A percentile compares a stretch with the other conserved stretches of the same genome.
Evolutionary conservation across 1,140 invertebrate species (phyloP).

Genomic region (Hyles vespertilio): DNA sequence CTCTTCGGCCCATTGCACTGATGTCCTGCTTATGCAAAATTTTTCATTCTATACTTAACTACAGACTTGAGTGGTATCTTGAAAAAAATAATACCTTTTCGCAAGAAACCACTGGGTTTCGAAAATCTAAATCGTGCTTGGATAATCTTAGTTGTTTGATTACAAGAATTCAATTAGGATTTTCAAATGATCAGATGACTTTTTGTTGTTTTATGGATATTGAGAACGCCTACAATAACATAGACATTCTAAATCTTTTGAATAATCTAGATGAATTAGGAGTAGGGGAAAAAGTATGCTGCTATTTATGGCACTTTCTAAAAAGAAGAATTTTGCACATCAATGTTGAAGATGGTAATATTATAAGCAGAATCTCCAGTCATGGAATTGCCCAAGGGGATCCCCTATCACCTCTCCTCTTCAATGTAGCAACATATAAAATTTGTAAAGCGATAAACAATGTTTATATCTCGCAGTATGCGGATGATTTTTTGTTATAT

Average conservation of each 20-base stretch:
- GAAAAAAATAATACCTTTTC: conserved; percentile 12
- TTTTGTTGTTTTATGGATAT: conserved; percentile 16
- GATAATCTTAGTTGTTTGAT: conserved; percentile 9
- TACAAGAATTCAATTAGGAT: conserved; percentile 7
- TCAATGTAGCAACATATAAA: conserved; percentile 1
- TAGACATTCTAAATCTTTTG: conserved; percentile 3
- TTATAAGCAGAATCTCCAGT: neutral
- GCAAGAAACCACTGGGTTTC: conserved; percentile 9
- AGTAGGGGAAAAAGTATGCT: conserved; percentile 5
- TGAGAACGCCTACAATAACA: conserved; percentile 15
- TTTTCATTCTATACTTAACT: neutral
- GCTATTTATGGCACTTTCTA: conserved; percentile 11
- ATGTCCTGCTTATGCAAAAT: neutral
- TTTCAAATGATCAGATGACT: conserved; percentile 6
- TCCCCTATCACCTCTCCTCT: neutral
- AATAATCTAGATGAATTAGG: conserved; percentile 6
- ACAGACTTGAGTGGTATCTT: conserved; percentile 11
- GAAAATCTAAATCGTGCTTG: conserved; percentile 2
- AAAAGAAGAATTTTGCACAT: conserved; percentile 2
- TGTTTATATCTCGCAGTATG: neutral
- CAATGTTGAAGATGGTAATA: neutral
- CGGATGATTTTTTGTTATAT: too few species aligned
- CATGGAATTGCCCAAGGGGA: conserved; percentile 3
- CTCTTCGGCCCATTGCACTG: too few species aligned
- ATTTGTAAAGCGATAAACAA: conserved; percentile 1